Conservation (phyloP, 2,888 invertebrate genomes). For the Cyclophora albipunctata region DNA sequence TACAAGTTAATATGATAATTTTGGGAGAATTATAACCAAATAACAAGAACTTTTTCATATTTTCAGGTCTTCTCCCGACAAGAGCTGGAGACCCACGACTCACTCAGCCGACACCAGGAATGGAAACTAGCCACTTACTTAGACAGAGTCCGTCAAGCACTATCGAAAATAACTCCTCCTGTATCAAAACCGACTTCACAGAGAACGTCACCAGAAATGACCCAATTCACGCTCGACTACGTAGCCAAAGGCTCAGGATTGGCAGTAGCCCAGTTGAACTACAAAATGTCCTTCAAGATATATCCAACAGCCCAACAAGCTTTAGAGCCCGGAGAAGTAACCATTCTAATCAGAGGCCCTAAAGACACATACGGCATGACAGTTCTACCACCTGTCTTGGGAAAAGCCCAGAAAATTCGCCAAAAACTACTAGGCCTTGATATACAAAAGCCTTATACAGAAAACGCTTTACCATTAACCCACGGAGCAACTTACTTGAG, state of each 20-base stretch:
- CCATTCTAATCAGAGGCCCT: conserved; percentile 65
- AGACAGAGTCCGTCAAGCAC: conserved; percentile 60
- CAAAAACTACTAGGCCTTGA: conserved; percentile 60
- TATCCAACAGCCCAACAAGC: conserved; percentile 72
- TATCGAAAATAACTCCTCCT: conserved; percentile 56
- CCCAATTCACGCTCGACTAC: conserved; percentile 67
- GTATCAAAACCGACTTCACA: conserved; percentile 52
- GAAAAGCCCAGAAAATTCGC: conserved; percentile 63
- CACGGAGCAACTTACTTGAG: conserved; percentile 63
- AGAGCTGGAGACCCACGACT: conserved; percentile 67
- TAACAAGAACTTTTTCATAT: too few species aligned
- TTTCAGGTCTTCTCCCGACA: conserved; percentile 75
- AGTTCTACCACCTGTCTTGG: conserved; percentile 58
- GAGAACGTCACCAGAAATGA: conserved; percentile 48
- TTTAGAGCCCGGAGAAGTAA: conserved; percentile 64
- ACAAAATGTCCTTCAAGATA: conserved; percentile 74
- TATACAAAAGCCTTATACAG: conserved; percentile 47
- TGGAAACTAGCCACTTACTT: conserved; percentile 73
- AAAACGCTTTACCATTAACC: conserved; percentile 57
- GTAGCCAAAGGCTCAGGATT: conserved; percentile 78
- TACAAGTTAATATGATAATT: too few species aligned
- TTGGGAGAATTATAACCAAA: too few species aligned
- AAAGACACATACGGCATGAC: conserved; percentile 62
- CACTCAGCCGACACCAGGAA: conserved; percentile 71
- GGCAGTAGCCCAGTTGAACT: conserved; percentile 72